Base-by-base conservation (phyloP, 2,797 vertebrate species). In the Pitangus sulphuratus region DNA sequence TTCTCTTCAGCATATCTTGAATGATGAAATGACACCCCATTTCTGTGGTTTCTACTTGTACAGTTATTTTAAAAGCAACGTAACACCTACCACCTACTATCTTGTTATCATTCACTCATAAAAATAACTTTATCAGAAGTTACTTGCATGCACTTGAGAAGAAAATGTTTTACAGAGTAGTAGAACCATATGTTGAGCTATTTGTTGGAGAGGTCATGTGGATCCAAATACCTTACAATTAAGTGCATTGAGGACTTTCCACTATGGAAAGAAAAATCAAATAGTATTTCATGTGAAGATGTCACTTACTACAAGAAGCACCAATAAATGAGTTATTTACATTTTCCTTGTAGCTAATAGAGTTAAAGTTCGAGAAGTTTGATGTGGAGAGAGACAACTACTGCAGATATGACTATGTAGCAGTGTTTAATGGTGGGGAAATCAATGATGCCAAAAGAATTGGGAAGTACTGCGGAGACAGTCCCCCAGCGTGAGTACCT, bases 361-460 rank as follows among this genome's bases (percentile, higher is more conserved):
- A 99, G 93, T 91, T 99, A 78, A 99, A 98, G 95, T 99, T 99
- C 26, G 99, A 99, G 97, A 99, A 99, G 97, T 99, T 99, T 88
- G 99, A 99, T n/a, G 99, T 99, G 82, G 99, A 99, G 76, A 98
- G 99, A 76, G 99, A 99, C 87, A 99, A 99, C 98, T 99, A 99
- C 97, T 99, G 99, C 97, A 99, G 99, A 80, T 99, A 99, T 0
- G 99, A 99, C 96, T 99, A 99, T 4, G 98, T 99, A 61, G 99
- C 99, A 37, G 98, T 99, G 94, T 99, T 99, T 96, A 99, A 99
- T 7, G 99, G 99, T 33, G 98, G 98, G 3, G 99, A 99, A 97
- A 98, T 99, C 95, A 99, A 99, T 1, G 99, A 99, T 15, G 99
- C 99, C 15, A 99, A 98, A 97, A 98, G 99, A 97, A 99, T 99